A percentile compares a stretch with the other conserved stretches of the same genome.
These are phyloP conservation scores for Heterocephalus glaber DNA, from an alignment of 2,113 vertebrate species.

Conservation along the genomic window DNA sequence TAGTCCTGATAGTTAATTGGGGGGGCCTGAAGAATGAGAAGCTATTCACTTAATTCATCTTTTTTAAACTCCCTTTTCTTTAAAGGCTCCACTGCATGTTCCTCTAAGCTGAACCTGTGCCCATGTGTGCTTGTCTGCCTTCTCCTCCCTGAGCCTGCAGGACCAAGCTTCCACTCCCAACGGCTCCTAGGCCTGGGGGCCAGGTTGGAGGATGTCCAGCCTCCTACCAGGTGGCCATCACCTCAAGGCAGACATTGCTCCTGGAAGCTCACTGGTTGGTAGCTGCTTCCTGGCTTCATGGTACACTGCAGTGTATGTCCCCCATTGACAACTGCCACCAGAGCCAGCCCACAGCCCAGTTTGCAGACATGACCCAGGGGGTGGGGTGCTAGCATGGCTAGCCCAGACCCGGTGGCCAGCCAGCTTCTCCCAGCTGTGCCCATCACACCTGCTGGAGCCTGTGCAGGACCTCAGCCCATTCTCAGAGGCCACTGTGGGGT, in stretches of 20 bases:
- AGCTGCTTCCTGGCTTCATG: neutral
- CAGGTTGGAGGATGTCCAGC: accelerated
- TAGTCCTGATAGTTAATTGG: neutral
- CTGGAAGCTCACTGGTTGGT: accelerated
- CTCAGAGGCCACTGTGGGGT: neutral
- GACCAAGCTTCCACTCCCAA: accelerated
- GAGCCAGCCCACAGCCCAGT: neutral
- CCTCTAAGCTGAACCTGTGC: neutral
- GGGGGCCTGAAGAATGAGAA: neutral
- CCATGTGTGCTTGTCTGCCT: accelerated
- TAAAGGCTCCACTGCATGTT: neutral
- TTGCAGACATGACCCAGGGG: neutral
- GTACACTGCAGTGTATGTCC: accelerated
- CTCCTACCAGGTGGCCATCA: no score
- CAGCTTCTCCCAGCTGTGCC: neutral
- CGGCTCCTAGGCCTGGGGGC: neutral
- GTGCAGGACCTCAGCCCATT: neutral
- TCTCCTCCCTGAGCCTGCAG: neutral
- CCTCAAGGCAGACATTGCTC: neutral
- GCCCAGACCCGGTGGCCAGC: no score
- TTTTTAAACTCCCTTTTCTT: neutral
- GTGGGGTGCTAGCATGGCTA: neutral
- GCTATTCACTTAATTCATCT: neutral
- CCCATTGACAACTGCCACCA: no score
- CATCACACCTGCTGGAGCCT: no score